Evolutionary conservation across 2,113 vertebrate genomes (phyloP), one percentile per base, ranked within the genome.

Genomic region (Phylloscopus trochilus): DNA sequence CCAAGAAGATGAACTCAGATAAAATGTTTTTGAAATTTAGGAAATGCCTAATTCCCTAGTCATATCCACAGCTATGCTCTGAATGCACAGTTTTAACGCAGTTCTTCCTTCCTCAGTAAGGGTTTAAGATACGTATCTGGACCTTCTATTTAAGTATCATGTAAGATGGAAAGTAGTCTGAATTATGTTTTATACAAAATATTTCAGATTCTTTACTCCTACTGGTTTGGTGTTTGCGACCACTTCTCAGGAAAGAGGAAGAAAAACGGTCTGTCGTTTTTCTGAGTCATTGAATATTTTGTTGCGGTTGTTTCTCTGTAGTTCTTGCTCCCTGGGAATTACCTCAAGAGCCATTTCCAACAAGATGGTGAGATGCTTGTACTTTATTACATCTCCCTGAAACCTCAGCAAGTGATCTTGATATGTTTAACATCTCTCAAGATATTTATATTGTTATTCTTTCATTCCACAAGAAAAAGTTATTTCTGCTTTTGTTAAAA

Each of bases 71-170:
- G 11, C 68, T 87, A 52, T 44, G 9, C 31, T 81, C 47, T 67
- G 27, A 58, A 90, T 3, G 3, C 6, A 1, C 26, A 33, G 26
- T 83, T 93, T 70, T 81, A 82, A 91, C 14, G 7, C 56, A 73
- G n/a, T 60, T 96, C 88, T 96, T 92, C 91, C 92, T 95, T 95
- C 91, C 92, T 95, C 2, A 0, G 16, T 51, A 89, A 87, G 37
- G 11, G 6, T 64, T 89, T 82, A 72, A 89, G 83, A 89, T 87
- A 87, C 5, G 1, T 23, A 91, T 93, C 83, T 93, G 20, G 23
- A 51, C 82, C 81, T 93, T 92, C 80, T 93, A 79, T 91, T 95
- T 87, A 81, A 91, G 59, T 89, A 73, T 21, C 35, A n/a, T 46
- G 80, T 53, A 87, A 60, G 74, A 79, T 0, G n/a, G 58, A 95